Base-by-base conservation (phyloP, 2,113 vertebrate genomes). In the Alectura lathami region DNA sequence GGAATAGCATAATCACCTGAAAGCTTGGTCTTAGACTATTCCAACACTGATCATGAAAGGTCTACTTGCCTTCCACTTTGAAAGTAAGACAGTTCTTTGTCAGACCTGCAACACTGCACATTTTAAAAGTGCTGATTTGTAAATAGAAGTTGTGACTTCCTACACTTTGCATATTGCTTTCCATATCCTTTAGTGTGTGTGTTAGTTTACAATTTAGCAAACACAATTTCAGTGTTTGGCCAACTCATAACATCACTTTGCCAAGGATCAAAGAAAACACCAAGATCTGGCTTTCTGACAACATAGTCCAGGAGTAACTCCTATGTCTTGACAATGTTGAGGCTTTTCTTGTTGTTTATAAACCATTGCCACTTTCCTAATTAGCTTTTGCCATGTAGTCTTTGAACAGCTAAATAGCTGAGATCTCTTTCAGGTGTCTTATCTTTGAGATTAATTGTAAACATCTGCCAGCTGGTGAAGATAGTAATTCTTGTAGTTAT, bases 401-500 rank as follows among this genome's bases (percentile, higher is more conserved):
- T 94, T 90, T 47, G 38, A 93, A 88, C 54, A 92, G 83, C 72
- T 62, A 24, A 89, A 62, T 90, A 83, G 73, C 79, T 66, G 86
- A 73, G 59, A 62, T 74, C 36, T 78, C 83, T 83, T 63, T 92
- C 79, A 91, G 45, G 45, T 80, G 63, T 47, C 57, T 67, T 77
- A 23, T 83, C 72, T 63, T 83, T 68, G 73, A 88, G 76, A 90
- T 88, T 53, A 68, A 79, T 87, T 87, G 50, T 62, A 66, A 95
- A 88, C 34, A 63, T 88, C 43, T 93, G 51, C 56, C 48, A 78
- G 2, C 43, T 81, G 47, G 15, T 83, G 73, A 77, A 53, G 69
- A 78, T 22, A 36, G 56, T 48, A 72, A 59, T 62, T 80, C 69
- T 63, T 82, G 38, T 34, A 40, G 64, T 67, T 81, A 18, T 63